phyloP scores from a whole-genome alignment of 2,888 invertebrate genomes.

The Polyommatus icarus region DNA sequence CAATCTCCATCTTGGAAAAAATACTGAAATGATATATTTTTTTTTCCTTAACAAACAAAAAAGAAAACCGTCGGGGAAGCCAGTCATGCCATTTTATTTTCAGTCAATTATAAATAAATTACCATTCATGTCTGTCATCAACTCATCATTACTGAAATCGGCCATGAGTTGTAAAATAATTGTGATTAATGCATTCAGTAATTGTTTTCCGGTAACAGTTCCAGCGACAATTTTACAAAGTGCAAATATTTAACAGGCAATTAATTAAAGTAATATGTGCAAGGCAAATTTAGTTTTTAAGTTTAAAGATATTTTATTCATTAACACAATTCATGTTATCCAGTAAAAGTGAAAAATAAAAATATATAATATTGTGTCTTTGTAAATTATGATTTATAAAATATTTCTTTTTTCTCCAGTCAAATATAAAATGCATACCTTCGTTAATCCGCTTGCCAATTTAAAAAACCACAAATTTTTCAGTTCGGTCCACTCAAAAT shows the following conservation, averaged over 20 bases:
- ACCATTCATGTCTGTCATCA: background rate
- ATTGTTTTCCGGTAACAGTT: background rate
- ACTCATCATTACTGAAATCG: background rate
- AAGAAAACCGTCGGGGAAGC: background rate
- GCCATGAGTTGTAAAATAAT: background rate
- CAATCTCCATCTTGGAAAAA: too few relatives aligned
- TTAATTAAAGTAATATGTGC: background rate
- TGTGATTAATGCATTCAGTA: background rate
- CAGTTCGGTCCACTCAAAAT: background rate
- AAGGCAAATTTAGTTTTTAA: background rate
- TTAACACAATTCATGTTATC: too few relatives aligned
- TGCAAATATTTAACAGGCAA: background rate
- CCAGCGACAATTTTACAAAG: background rate
- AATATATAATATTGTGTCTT: too few relatives aligned
- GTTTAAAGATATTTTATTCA: background rate
- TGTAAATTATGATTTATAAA: too few relatives aligned
- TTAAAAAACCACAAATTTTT: background rate
- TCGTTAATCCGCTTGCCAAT: background rate
- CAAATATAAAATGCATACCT: constrained; percentile 4
- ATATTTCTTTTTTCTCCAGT: background rate
- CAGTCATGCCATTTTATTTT: background rate
- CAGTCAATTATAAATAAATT: background rate
- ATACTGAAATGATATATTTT: too few relatives aligned
- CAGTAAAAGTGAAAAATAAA: too few relatives aligned
- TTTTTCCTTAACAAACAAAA: background rate